Base-by-base conservation (phyloP, 2,113 vertebrate species). In the Microcebus jonahi region DNA sequence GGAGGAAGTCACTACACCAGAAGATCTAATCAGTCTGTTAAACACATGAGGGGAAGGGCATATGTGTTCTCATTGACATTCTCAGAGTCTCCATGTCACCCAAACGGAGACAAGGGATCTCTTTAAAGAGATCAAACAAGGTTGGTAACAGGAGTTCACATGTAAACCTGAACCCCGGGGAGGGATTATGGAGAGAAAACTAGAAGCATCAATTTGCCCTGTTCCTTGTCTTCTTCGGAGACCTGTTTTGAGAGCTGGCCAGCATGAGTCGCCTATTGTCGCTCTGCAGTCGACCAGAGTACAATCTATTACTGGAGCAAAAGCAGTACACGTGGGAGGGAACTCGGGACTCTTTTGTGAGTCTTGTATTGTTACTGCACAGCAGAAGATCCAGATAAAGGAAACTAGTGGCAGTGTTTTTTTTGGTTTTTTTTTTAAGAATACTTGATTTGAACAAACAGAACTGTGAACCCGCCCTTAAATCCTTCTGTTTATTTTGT, bases 221-320 rank as follows among this genome's bases (percentile, higher is more conserved):
- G 48, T 90, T 85, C 63, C 15, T 59, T 63, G 0, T 81, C 93
- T 86, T 94, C 61, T 96, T 95, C 67, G 53, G 31, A 96, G 88
- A 90, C 67, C 48, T 93, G 83, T 86, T 94, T 90, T 82, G 90
- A 94, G 87, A 75, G 76, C 36, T 90, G 53, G 31, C 84, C 97
- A 95, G 53, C 55, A 55, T 83, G 90, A 94, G 96, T 77, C 13
- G 29, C 23, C 59, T 7, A 1, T 93, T 13, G 5, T 92, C 88
- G 83, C 87, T 42, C 84, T 86, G 96, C 85, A 91, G 90, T 93
- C 29, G 13, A 59, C 76, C 31, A 61, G 91, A 95, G 91, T 92
- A 87, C 59, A 96, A 27, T 82, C 94, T 97, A 0, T 89, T 95
- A 88, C 94, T 90, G 89, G 88, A 96, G 94, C 53, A 91, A 98